Evolutionary conservation across 2,797 vertebrate species (phyloP).

Genomic region (Rhabdomys pumilio): DNA sequence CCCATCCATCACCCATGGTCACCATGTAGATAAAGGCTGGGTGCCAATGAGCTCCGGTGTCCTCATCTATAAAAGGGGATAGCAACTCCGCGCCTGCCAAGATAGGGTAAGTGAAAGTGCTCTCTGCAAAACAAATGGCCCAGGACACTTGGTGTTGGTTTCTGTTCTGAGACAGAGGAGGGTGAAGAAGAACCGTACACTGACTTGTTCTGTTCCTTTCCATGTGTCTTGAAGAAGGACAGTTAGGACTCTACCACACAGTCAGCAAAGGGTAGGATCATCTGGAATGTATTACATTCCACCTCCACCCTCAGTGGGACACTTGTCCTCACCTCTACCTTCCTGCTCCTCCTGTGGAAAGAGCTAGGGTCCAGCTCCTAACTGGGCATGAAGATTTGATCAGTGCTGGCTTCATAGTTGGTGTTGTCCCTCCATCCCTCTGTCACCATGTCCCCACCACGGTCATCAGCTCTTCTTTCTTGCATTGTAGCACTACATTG

Average conservation of each 20-base stretch:
- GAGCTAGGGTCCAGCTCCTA: neutral
- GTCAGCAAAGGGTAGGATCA: neutral
- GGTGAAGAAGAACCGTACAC: neutral
- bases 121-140: neutral
- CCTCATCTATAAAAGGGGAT: neutral
- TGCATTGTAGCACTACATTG: neutral
- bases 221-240: neutral
- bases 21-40: neutral
- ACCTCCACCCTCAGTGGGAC: neutral
- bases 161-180: neutral
- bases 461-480: neutral
- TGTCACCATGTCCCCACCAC: neutral
- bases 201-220: neutral
- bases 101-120: fast-evolving
- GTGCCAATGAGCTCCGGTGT: neutral
- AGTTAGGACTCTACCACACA: neutral
- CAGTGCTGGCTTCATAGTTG: neutral
- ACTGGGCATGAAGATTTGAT: fast-evolving
- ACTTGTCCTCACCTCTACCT: neutral
- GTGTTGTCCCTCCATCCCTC: fast-evolving
- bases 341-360: neutral
- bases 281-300: fast-evolving
- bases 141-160: neutral
- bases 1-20: neutral
- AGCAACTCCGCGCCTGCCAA: neutral